Percentiles rank a stretch among this genome's conserved stretches.
Evolutionary conservation across 1,140 invertebrate genomes (phyloP).

Genomic region (Drosophila murphyi): DNA sequence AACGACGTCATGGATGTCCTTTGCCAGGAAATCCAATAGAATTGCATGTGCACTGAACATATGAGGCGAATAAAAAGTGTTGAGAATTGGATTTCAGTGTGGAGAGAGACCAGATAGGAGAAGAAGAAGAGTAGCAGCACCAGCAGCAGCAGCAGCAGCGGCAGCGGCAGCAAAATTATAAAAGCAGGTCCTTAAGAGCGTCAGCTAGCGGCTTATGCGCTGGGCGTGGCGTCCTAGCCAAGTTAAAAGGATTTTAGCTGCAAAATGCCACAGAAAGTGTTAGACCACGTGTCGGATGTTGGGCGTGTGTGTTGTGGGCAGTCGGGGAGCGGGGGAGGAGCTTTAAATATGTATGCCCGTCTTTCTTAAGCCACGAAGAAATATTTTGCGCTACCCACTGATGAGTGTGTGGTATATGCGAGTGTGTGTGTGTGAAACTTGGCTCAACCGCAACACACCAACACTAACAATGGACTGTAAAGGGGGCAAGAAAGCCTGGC

Average conservation of each 20-base stretch:
- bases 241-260: slow-evolving; percentile 66
- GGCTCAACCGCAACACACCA: slow-evolving; percentile 58
- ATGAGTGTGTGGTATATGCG: slow-evolving; percentile 35
- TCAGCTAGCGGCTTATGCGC: slow-evolving; percentile 52
- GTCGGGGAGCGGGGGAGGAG: slow-evolving; percentile 6
- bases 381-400: slow-evolving; percentile 59
- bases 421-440: slow-evolving; percentile 35
- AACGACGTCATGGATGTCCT: slow-evolving; percentile 47
- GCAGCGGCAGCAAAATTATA: slow-evolving; percentile 18
- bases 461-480: slow-evolving; percentile 46
- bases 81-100: slow-evolving; percentile 57
- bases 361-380: slow-evolving; percentile 78
- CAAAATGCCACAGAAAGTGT: slow-evolving; percentile 56
- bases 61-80: slow-evolving; percentile 55
- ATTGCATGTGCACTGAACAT: slow-evolving; percentile 69
- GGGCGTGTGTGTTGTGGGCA: slow-evolving; percentile 4
- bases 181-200: slow-evolving; percentile 62
- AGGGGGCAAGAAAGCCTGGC: slow-evolving; percentile 6
- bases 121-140: not conserved
- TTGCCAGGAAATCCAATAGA: slow-evolving; percentile 58
- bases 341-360: slow-evolving; percentile 75
- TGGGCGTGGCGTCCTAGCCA: slow-evolving; percentile 45
- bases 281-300: slow-evolving; percentile 74
- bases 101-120: slow-evolving; percentile 50
- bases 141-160: not conserved